Percentiles rank a stretch among this genome's conserved stretches.
These are phyloP conservation scores for Geophilus truncorum DNA, from an alignment of 2,888 invertebrate genomes.

Conservation along the genomic window DNA sequence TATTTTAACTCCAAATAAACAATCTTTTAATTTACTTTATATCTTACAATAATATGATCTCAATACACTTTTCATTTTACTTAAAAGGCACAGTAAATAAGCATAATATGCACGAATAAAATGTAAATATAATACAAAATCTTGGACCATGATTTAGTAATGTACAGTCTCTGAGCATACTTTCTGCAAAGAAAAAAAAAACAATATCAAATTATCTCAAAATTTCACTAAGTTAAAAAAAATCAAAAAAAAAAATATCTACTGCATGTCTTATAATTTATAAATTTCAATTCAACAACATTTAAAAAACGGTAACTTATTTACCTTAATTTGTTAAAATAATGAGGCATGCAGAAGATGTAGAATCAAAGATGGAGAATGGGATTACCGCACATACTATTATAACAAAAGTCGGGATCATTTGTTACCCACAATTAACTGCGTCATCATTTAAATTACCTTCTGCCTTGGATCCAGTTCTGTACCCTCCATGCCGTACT, in stretches of 20 bases:
- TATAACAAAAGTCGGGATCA: background rate
- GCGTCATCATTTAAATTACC: background rate
- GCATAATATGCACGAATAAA: background rate
- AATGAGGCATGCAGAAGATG: conserved; percentile 3
- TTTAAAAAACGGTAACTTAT: background rate
- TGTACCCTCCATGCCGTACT: background rate
- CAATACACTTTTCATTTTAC: background rate
- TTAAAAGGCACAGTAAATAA: background rate
- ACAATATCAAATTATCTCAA: background rate
- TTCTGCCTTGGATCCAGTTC: background rate
- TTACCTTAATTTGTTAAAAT: background rate
- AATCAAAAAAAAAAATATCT: background rate
- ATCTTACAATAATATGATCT: background rate
- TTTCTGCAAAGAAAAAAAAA: background rate
- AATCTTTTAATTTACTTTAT: background rate
- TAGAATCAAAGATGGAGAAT: conserved; percentile 10
- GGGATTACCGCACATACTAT: conserved; percentile 4
- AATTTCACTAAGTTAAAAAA: background rate
- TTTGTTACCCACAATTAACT: background rate
- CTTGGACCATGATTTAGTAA: background rate
- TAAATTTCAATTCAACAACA: background rate
- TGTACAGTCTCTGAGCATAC: background rate
- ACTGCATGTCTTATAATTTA: background rate
- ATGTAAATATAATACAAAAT: background rate
- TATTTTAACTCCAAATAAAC: background rate